Base-by-base conservation (phyloP, 2,797 vertebrate species). In the Centropyge bicolor region DNA sequence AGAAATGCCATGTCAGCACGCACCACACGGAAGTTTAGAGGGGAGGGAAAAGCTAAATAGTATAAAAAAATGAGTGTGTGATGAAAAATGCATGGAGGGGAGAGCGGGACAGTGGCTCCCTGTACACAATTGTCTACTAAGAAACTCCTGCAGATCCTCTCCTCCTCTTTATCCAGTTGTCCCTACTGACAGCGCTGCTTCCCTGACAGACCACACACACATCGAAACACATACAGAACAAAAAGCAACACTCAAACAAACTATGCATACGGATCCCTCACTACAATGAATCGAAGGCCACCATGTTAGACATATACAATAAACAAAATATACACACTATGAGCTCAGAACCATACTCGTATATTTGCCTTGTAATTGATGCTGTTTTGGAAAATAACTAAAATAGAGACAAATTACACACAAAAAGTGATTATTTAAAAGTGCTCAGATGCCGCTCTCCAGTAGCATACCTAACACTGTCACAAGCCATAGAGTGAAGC, bases 1-100 rank as follows among this genome's bases (percentile, higher is more conserved):
- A 88, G 88, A 91, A 94, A 90, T 84, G 92, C 85, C 82, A 85
- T 85, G 91, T 95, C 93, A 94, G 93, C 94, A 91, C 17, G 41
- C 78, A 86, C 85, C 81, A 89, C 86, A 91, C 87, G 88, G 91
- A 94, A 90, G 88, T 90, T 91, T 80, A 85, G 89, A 88, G 82
- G 88, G 82, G 72, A 87, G 73, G 79, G 76, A 90, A 86, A 88
- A 88, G 83, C 87, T 91, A 91, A 94, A 92, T 82, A 91, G 89
- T 90, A 74, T 81, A 81, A 86, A 83, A 69, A 86, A 88, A 83
- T 69, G 78, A 84, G 86, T 3, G 60, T 85, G 83, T 86, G 85
- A 92, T 93, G 85, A 93, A 93, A 94, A 92, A 94, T 93, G 90
- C 90, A 92, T 92, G 88, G 83, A 74, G 81, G 67, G 74, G 75